Conservation (phyloP, 1,140 invertebrate species). For the Drosophila pandora region DNA sequence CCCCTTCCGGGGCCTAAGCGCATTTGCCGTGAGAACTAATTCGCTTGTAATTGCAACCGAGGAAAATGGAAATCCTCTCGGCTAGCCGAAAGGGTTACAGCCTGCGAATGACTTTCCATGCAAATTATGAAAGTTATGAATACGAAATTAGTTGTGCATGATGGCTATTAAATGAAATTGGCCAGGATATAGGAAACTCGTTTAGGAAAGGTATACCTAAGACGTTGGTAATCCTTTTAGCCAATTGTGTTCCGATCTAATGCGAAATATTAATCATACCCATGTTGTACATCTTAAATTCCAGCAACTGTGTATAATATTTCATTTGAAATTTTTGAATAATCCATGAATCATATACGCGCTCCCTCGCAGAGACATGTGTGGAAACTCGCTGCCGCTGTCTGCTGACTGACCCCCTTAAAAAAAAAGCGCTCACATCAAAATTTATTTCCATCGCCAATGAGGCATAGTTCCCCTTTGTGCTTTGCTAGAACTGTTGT, state of each 20-base stretch:
- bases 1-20: slow-evolving; percentile 45
- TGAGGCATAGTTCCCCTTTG: slow-evolving; percentile 29
- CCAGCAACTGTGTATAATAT: background rate
- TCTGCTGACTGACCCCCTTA: slow-evolving; percentile 25
- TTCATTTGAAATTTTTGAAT: slow-evolving; percentile 48
- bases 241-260: background rate
- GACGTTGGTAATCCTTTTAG: slow-evolving; percentile 11
- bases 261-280: background rate
- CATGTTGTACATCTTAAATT: too few relatives aligned
- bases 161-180: slow-evolving; percentile 39
- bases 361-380: slow-evolving; percentile 23
- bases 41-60: slow-evolving; percentile 59
- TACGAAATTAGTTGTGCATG: slow-evolving; percentile 57
- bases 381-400: background rate
- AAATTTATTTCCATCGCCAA: slow-evolving; percentile 47
- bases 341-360: slow-evolving; percentile 54
- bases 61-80: slow-evolving; percentile 32
- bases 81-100: slow-evolving; percentile 20
- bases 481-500: background rate
- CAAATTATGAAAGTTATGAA: slow-evolving; percentile 71
- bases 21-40: slow-evolving; percentile 76
- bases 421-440: slow-evolving; percentile 25
- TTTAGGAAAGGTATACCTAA: background rate
- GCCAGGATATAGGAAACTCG: slow-evolving; percentile 1
- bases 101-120: slow-evolving; percentile 50